phyloP scores from a whole-genome alignment of 2,797 vertebrate genomes.

The Hephaestus fuliginosus region DNA sequence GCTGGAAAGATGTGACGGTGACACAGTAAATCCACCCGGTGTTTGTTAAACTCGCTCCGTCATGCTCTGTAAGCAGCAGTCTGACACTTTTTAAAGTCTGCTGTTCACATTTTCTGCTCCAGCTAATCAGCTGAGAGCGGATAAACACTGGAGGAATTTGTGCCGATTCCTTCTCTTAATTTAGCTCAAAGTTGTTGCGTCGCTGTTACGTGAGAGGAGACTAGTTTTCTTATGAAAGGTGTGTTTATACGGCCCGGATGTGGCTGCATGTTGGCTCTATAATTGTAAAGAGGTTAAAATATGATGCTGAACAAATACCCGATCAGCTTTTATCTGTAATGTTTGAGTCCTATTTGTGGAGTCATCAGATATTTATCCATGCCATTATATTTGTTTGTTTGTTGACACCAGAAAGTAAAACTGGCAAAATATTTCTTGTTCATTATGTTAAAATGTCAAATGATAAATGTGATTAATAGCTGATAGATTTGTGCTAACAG shows the following conservation, averaged over 20 bases:
- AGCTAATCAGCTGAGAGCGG: slow-evolving; percentile 59
- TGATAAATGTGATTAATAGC: neutral
- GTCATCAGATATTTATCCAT: neutral
- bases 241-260: neutral
- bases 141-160: slow-evolving; percentile 61
- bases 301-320: neutral
- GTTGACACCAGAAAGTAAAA: neutral
- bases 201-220: neutral
- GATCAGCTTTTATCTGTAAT: neutral
- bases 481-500: neutral
- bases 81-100: neutral
- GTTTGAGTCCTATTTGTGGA: neutral
- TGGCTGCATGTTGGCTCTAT: neutral
- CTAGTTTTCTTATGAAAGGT: neutral
- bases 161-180: slow-evolving; percentile 35
- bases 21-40: neutral
- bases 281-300: too few relatives aligned
- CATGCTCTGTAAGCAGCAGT: slow-evolving; percentile 29
- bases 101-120: slow-evolving; percentile 26
- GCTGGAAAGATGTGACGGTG: neutral
- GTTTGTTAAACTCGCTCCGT: slow-evolving; percentile 14
- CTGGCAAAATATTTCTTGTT: too few relatives aligned
- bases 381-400: neutral
- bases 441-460: too few relatives aligned
- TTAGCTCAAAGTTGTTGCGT: slow-evolving; percentile 24